Evolutionary conservation across 2,113 vertebrate species (phyloP), one percentile per base, ranked within the genome.

Genomic region (Heptranchias perlo): DNA sequence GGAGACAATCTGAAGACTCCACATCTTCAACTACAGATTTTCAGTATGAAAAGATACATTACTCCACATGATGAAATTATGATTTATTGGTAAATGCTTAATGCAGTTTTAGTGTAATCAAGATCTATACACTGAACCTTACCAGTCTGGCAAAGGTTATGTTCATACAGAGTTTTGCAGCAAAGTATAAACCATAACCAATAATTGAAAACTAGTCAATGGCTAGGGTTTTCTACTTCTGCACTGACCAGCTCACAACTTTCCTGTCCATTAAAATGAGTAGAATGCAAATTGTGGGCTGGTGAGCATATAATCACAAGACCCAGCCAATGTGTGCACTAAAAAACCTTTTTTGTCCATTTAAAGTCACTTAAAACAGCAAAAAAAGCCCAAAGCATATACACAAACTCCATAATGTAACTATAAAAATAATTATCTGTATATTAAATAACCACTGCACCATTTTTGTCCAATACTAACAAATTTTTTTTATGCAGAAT

Each of bases 341-440:
- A 58, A n/a, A 31, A 84, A 62, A 92, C n/a, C 39, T 8, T 35
- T 62, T 95, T 95, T 28, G 69, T 69, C 64, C 28, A 69, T 31
- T 67, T 95, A 69, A 95, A 69, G 8, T 49, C 44, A 18, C 44
- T 95, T 69, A 73, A 69, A 35, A 73, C n/a, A 47, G 44, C 31
- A 93, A 58, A 94, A 31, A 95, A n/a, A 16, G 39, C 14, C 8
- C 93, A 69, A 69, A 69, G 28, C 25, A 52, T 65, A 65, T n/a
- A 28, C 10, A 65, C 62, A 94, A 94, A 47, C n/a, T 23, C 39
- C n/a, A 8, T 93, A 93, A 93, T 28, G 31, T 23, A 52, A 67
- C 44, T 31, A 73, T 49, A 95, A 94, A 94, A 95, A 69, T 69
- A 95, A 49, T 65, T 95, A 95, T 95, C 61, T 67, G 62, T 94